Evolutionary conservation across 2,113 vertebrate species (phyloP), one percentile per base, ranked within the genome.

Genomic region (Helogale parvula): DNA sequence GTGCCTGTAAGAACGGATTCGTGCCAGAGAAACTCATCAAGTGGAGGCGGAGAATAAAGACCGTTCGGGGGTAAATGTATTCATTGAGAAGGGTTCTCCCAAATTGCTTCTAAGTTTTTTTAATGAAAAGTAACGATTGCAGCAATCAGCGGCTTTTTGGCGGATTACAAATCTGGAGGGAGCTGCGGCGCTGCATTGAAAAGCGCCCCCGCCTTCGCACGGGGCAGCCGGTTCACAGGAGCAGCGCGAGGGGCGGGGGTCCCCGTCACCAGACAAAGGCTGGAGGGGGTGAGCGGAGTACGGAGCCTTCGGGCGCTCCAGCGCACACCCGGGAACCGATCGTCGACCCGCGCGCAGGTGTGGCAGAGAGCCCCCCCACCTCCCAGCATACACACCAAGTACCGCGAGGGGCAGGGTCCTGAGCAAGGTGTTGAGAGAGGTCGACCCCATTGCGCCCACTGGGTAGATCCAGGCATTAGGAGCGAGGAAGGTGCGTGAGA

Each of bases 21-120:
- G 99, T 99, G 99, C 99, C 99, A 99, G 99, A 99, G 99, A 99
- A 99, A 99, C 99, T 99, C 99, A 99, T 99, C 99, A 99, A 99
- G 99, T 98, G 98, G 97, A 99, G 98, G 98, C 94, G 88, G 98
- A 99, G 99, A 99, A 99, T 98, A 99, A 99, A 99, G 99, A 98
- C 98, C 98, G 96, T 98, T 98, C 98, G 98, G 98, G 99, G 98
- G 98, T 98, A 98, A 99, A 99, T 99, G 98, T 99, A 99, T 99
- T 99, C 99, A 99, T 99, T 99, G 99, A 98, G 98, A 98, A 98
- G 98, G 98, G 98, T 98, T 99, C 99, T 98, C 98, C 98, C 98
- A 98, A 99, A 99, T 99, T 98, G 98, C 98, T 98, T 99, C 98
- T 97, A 98, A 99, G 99, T 99, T 99, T 99, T 98, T 99, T 99